phyloP scores from a whole-genome alignment of 2,888 invertebrate species.

The Latrodectus hesperus region DNA sequence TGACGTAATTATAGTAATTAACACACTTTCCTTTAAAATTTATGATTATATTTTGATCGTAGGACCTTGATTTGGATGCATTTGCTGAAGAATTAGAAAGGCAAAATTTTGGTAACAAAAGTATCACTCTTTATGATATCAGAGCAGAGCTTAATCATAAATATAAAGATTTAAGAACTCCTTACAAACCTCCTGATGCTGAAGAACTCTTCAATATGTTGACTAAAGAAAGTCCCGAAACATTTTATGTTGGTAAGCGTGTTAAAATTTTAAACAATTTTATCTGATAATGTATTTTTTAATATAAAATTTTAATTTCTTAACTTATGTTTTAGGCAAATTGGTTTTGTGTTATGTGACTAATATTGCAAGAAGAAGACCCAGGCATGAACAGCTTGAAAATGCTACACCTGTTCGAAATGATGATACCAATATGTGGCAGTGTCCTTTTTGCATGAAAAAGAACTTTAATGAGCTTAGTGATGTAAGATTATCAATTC shows the following conservation, averaged over 20 bases:
- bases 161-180: slow-evolving; percentile 90
- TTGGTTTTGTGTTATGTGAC: slow-evolving; percentile 78
- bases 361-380: slow-evolving; percentile 89
- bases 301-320: not conserved
- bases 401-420: slow-evolving; percentile 96
- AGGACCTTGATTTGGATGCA: slow-evolving; percentile 96
- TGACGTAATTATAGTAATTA: no score
- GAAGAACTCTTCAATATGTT: slow-evolving; percentile 95
- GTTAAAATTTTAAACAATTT: not conserved
- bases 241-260: slow-evolving; percentile 88
- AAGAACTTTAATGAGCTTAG: slow-evolving; percentile 96
- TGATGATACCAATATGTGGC: slow-evolving; percentile 95
- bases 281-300: not conserved
- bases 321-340: slow-evolving; percentile 75
- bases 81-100: slow-evolving; percentile 97
- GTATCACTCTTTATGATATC: slow-evolving; percentile 96
- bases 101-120: slow-evolving; percentile 82
- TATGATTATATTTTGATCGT: slow-evolving; percentile 4
- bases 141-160: slow-evolving; percentile 94
- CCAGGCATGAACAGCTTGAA: slow-evolving; percentile 93
- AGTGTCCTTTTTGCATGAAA: slow-evolving; percentile 97
- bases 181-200: slow-evolving; percentile 85
- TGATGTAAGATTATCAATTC: slow-evolving; percentile 78
- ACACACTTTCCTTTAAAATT: no score
- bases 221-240: slow-evolving; percentile 96